Evolutionary conservation across 2,888 invertebrate species (phyloP).

Genomic region (Leistus spinibarbis): DNA sequence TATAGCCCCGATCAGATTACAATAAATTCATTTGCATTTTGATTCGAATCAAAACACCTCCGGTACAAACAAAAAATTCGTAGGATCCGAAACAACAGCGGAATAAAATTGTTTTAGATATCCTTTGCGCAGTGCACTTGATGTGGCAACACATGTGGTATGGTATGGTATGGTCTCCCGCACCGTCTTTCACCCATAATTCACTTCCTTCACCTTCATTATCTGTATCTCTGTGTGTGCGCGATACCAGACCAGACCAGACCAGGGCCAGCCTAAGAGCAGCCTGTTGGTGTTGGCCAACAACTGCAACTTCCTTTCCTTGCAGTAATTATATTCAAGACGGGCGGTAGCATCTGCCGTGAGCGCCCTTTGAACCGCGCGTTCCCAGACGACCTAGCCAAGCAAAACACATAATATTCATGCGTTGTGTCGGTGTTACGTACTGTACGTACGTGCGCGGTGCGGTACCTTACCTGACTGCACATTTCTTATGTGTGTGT

Average conservation of each 20-base stretch:
- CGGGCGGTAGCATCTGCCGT: conserved; percentile 29
- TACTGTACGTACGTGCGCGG: background rate
- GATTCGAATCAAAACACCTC: conserved; percentile 31
- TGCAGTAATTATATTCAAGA: conserved; percentile 32
- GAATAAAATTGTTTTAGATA: background rate
- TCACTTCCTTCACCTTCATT: conserved; percentile 33
- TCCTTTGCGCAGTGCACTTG: background rate
- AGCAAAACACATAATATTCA: conserved; percentile 5
- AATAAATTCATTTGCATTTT: conserved; percentile 24
- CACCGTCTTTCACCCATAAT: conserved; percentile 19
- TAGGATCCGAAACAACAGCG: background rate
- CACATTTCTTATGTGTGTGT: conserved; percentile 8
- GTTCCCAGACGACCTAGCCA: conserved; percentile 30
- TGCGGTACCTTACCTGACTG: conserved; percentile 35
- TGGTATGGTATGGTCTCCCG: conserved; percentile 18
- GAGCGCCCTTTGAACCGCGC: conserved; percentile 36
- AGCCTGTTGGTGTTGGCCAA: no score
- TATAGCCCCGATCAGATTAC: background rate
- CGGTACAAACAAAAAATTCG: conserved; percentile 5
- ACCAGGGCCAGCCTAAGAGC: no score
- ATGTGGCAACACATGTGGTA: background rate
- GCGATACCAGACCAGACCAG: conserved; percentile 1
- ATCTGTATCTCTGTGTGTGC: conserved; percentile 27
- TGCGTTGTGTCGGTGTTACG: background rate
- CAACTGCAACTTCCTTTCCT: conserved; percentile 25